These are phyloP conservation scores for Zaprionus taronus DNA, from an alignment of 1,140 invertebrate species.

Conservation along the genomic window DNA sequence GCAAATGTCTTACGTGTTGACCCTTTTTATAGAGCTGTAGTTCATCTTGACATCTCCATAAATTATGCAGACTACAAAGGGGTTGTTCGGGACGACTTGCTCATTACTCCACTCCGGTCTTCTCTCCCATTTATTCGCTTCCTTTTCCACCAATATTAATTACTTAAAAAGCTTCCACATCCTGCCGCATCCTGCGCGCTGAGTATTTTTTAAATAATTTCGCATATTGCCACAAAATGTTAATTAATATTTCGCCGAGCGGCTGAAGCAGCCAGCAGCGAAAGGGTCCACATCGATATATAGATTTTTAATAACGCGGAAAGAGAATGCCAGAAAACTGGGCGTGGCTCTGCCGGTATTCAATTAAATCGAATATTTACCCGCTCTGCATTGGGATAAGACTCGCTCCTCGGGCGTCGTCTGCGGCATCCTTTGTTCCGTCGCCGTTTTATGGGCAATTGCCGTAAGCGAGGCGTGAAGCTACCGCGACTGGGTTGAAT, in stretches of 20 bases:
- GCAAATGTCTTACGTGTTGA: background rate
- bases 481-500: conserved; percentile 12
- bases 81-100: background rate
- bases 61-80: conserved; percentile 28
- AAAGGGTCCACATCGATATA: conserved; percentile 11
- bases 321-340: background rate
- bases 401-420: conserved; percentile 1
- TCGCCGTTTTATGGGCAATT: conserved; percentile 23
- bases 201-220: conserved; percentile 47
- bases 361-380: conserved; percentile 36
- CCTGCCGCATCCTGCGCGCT: conserved; percentile 23
- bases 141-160: conserved; percentile 53
- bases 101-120: background rate
- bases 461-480: conserved; percentile 28
- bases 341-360: background rate
- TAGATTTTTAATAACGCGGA: conserved; percentile 19
- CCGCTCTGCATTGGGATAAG: conserved; percentile 12
- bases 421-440: conserved; percentile 7
- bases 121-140: background rate
- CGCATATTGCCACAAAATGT: conserved; percentile 56
- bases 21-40: background rate
- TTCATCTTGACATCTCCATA: conserved; percentile 13
- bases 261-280: conserved; percentile 7
- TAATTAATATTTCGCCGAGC: conserved; percentile 59
- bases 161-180: conserved; percentile 53